Base-by-base conservation (phyloP, 2,888 invertebrate species). In the Bembecia ichneumoniformis region DNA sequence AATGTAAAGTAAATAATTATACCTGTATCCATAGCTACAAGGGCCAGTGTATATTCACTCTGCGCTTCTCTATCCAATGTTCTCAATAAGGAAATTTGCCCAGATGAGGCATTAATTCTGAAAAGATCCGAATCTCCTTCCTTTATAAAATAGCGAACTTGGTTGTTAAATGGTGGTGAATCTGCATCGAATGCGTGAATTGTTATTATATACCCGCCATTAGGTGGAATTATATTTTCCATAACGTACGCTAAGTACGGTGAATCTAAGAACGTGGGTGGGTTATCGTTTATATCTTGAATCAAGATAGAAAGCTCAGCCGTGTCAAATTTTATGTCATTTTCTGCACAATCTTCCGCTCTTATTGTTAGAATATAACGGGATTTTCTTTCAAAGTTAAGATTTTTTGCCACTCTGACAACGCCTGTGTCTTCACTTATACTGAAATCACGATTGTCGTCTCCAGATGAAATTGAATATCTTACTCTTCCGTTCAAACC, bases 11-110 rank as follows among this genome's bases (percentile, higher is more conserved):
- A 28, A 28, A 28, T 28, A 28, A 40, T 55, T 91, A 91, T 83
- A 96, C 96, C 96, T 62, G 96, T 96, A 88, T 97, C 97, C 95
- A 96, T 96, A 52, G 96, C 97, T 53, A 96, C 95, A 49, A 97
- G 88, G 2, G 95, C 94, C 58, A 97, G 87, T 48, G 92, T 91
- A 72, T 96, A 96, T 81, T 95, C 94, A 54, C 93, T 90, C 66
- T 95, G 93, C 55, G 90, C 82, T 87, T 97, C 97, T 49, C 96
- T 89, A 80, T 97, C 96, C 66, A 97, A 82, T 0, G 95, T 92
- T 63, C 94, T 88, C 61, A 95, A 88, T 58, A 96, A 89, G 51
- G 94, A 94, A 70, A 98, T 94, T 77, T 96, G 95, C 34, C 98
- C 98, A 44, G 95, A 95, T 49, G 94, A 94, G 3, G 96, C 94